Evolutionary conservation across 2,888 invertebrate species (phyloP), one percentile per base, ranked within the genome.

Genomic region (Nipponacmea schrenckii): DNA sequence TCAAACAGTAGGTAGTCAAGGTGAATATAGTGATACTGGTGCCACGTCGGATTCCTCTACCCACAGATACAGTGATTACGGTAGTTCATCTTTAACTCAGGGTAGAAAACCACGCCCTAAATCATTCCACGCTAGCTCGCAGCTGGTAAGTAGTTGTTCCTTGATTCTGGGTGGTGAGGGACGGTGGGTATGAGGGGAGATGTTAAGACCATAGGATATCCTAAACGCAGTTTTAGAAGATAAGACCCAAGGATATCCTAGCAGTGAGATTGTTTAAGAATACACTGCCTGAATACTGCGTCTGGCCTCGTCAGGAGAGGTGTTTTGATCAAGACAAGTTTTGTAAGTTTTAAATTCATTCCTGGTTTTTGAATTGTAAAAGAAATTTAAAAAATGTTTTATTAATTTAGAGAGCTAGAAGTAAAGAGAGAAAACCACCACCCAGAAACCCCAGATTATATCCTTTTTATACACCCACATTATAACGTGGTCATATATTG

Each of bases 21-120:
- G 83, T 27, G 81, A 84, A 64, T 70, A 81, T 64, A 84, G 83
- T 82, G 85, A 85, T 77, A 84, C 83, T 2, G 81, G 80, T 24
- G 77, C 78, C 66, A 85, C 86, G 5, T 85, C 86, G 69, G 81
- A 82, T 10, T 84, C 85, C 0, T 84, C 82, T 56, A 78, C 80
- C 17, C 67, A 68, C 17, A 79, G 80, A 70, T 66, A 74, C 8
- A 78, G 80, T 81, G 82, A 72, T 26, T 62, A 31, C 45, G 26
- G 24, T 72, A 15, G 62, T 17, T 48, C 62, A 31, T 26, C 20
- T 50, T 50, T 39, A 31, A 31, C 62, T 68, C 69, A 12, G 46
- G 62, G 39, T 27, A 67, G 70, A 64, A 70, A 67, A 15, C 46
- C 56, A 20, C n/a, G 62, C 2, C 48, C 56, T 3, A 56, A 62